Evolutionary conservation across 2,113 vertebrate genomes (phyloP).

Genomic region (Paradoxurus hermaphroditus): DNA sequence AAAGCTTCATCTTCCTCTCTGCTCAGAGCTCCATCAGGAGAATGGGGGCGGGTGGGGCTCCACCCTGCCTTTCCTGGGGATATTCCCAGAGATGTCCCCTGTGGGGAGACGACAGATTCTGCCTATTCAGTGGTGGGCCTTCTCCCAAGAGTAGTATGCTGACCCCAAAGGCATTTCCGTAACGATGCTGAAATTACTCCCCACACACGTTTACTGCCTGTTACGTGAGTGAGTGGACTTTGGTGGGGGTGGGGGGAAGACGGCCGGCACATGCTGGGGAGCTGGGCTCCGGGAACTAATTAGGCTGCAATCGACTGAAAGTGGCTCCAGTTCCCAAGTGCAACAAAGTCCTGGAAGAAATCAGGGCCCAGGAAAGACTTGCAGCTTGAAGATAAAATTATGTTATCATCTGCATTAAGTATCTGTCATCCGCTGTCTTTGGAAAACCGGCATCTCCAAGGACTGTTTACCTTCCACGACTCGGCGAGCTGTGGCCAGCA

Average conservation of each 20-base stretch:
- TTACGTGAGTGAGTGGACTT: not conserved
- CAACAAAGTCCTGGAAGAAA: not conserved
- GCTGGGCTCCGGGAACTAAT: not conserved
- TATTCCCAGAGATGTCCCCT: not conserved
- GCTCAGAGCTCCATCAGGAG: not conserved
- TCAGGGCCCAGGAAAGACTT: not conserved
- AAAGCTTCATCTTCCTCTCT: too few species aligned
- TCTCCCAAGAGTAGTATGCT: not conserved
- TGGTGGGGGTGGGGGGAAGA: not conserved
- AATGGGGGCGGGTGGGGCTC: fast-evolving
- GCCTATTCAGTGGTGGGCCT: not conserved
- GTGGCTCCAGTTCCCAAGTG: not conserved
- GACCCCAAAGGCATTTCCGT: not conserved
- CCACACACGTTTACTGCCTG: not conserved
- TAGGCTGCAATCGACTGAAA: not conserved
- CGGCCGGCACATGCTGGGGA: fast-evolving
- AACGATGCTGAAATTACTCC: not conserved
- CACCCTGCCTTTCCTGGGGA: not conserved
- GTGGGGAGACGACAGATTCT: not conserved
- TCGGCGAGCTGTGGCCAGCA: slow-evolving; percentile 87
- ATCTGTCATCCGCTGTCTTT: not conserved
- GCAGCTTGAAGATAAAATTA: not conserved
- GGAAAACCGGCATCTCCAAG: not conserved
- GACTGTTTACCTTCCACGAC: slow-evolving; percentile 82
- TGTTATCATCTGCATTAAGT: not conserved